Evolutionary conservation across 2,888 invertebrate species (phyloP), one percentile per base, ranked within the genome.

Genomic region (Machimus rusticus): DNA sequence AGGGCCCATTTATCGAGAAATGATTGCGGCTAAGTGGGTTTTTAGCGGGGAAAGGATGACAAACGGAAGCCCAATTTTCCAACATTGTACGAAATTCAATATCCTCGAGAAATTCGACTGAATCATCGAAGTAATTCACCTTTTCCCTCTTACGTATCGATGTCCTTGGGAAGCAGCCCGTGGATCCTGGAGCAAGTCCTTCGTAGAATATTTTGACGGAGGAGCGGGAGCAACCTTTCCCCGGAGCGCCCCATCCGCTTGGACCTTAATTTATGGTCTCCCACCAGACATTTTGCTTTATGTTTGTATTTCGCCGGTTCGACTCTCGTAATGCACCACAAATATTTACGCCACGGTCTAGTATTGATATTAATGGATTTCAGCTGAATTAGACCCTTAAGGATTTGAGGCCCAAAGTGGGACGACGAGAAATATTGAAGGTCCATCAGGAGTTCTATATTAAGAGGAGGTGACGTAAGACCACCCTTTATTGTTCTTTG

Each of bases 321-420:
- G 66, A 16, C 23, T 78, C 16, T 79, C n/a, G 51, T 79, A 79
- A 79, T 79, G 79, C 79, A 66, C 28, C 82, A 57, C 23, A 84
- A 84, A 84, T 84, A 84, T 84, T 66, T 84, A 39, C 66, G 66
- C 37, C 37, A 84, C 82, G 37, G 82, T 66, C 39, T 51, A 23
- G 19, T 84, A 84, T 84, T 66, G 57, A 84, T 84, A 66, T 84
- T 84, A 84, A 84, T 84, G 82, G 82, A 84, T 84, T 66, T 84
- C 66, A 37, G 19, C 37, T 19, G 55, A 23, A 66, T 79, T 43
- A 23, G 76, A 76, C 79, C 43, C 14, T 37, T 51, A 39, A n/a
- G 66, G 31, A 31, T 28, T 31, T 19, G 9, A 57, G 31, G 39
- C 12, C 46, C 39, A 39, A 84, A 19, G 8, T 23, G 82, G n/a